Percentiles rank a stretch among this genome's conserved stretches.
Evolutionary conservation across 2,797 vertebrate genomes (phyloP).

Genomic region (Rhynchonycteris naso): DNA sequence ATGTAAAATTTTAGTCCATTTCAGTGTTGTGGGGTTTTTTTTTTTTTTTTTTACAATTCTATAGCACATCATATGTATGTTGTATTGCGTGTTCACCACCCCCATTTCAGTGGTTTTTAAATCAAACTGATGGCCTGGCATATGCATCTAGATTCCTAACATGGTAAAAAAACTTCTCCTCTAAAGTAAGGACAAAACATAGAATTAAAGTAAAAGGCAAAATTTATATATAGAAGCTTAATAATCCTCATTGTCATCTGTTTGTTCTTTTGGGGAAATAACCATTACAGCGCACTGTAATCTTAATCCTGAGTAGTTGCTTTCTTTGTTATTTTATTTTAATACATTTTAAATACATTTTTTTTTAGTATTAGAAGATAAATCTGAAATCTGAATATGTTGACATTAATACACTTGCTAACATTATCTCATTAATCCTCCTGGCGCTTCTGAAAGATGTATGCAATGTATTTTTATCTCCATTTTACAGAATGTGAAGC

Average conservation of each 20-base stretch:
- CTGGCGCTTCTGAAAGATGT: slow-evolving; percentile 17
- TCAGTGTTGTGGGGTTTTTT: background rate
- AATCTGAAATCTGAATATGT: slow-evolving; percentile 10
- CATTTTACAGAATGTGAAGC: slow-evolving; percentile 47
- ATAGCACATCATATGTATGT: background rate
- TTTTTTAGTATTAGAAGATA: slow-evolving; percentile 52
- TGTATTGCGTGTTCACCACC: background rate
- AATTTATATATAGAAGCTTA: slow-evolving; percentile 56
- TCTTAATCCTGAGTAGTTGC: slow-evolving; percentile 46
- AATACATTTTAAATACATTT: background rate
- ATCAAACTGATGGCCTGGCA: slow-evolving; percentile 27
- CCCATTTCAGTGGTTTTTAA: slow-evolving; percentile 52
- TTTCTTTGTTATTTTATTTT: background rate
- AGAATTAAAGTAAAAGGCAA: slow-evolving; percentile 54
- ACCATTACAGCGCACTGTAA: background rate
- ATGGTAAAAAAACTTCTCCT: slow-evolving; percentile 5
- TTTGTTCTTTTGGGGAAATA: slow-evolving; percentile 41
- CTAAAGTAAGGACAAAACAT: slow-evolving; percentile 36
- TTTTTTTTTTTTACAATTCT: background rate
- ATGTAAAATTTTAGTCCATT: slow-evolving; percentile 34
- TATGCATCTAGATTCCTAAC: slow-evolving; percentile 23
- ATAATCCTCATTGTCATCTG: slow-evolving; percentile 65
- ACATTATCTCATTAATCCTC: slow-evolving; percentile 40
- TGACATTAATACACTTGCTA: slow-evolving; percentile 42
- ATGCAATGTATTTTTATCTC: slow-evolving; percentile 58